Evolutionary conservation across 64 coral and sea anemone species (phyloP), one percentile per base, ranked within the genome.

Genomic region (Acropora yongei): DNA sequence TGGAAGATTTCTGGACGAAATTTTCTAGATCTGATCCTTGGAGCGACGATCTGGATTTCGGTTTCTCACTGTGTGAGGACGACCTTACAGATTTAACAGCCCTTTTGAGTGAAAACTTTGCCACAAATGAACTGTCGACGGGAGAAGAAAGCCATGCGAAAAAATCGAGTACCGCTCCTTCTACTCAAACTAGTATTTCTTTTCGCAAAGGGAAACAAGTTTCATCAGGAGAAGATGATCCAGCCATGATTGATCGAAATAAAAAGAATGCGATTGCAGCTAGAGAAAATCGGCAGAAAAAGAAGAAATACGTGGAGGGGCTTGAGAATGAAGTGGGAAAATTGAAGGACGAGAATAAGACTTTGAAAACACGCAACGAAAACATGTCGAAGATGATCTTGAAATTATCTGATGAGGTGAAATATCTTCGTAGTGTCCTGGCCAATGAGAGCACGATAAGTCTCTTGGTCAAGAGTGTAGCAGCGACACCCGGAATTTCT

Each of bases 241-340:
- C 75, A 45, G 84, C 80, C 49, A 57, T 82, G 0, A 17, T 77
- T 2, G 95, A 97, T 50, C 94, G 76, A 51, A 97, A 91, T 44
- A 77, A 63, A 79, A 97, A 84, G 88, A 97, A 97, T 58, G 95
- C 95, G 58, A 91, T 97, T 57, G 95, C 95, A 73, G 95, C 95
- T 30, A 76, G 92, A 18, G 95, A 97, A 43, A 97, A 97, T 47
- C 82, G 95, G n/a, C 41, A 87, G 30, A 97, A 94, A 82, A 97
- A 97, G 80, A 97, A 97, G 72, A 91, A 91, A 49, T 97, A 97
- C 84, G 41, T 97, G 1, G 82, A 97, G 47, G 47, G 67, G 41
- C 83, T 97, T n/a, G 92, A 97, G 58, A 90, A 78, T 8, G 79
- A 90, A 48, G 83, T 86, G 41, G 16, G 9, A 2, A 78, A 94